Conservation (phyloP, 2,888 invertebrate genomes). For the Ochropleura plecta region DNA sequence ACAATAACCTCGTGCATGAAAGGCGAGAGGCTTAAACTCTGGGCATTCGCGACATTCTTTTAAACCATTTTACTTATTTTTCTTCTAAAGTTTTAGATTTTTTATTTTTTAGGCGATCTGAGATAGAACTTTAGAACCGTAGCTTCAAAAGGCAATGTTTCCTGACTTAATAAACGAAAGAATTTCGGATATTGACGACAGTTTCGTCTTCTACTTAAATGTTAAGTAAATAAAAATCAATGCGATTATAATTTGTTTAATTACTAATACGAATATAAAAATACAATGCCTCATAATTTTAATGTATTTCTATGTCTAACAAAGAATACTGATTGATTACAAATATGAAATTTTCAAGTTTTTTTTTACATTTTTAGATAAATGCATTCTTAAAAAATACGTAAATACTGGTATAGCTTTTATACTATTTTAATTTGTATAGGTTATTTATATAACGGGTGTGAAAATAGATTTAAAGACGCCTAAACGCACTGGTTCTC, state of each 20-base stretch:
- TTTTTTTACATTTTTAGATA: not conserved
- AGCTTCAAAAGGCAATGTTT: not conserved
- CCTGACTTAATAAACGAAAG: too few species aligned
- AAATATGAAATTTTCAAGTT: not conserved
- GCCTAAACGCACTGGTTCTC: too few species aligned
- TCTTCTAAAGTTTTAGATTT: not conserved
- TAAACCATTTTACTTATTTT: not conserved
- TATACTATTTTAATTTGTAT: not conserved
- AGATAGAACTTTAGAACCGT: not conserved
- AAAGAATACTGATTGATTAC: slow-evolving; percentile 7
- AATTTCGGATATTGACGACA: not conserved
- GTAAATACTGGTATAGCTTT: not conserved
- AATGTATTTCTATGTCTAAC: not conserved
- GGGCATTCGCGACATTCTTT: too few species aligned
- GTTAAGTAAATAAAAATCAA: slow-evolving; percentile 26
- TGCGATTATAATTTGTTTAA: not conserved
- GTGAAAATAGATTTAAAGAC: too few species aligned
- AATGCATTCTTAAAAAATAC: slow-evolving; percentile 1
- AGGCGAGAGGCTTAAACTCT: too few species aligned
- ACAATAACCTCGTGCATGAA: too few species aligned
- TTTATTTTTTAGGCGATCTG: not conserved
- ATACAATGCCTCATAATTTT: not conserved
- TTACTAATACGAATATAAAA: slow-evolving; percentile 33
- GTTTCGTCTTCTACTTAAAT: too few species aligned
- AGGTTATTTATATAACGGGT: not conserved